These are phyloP conservation scores for Lumbricus terrestris DNA, from an alignment of 2,888 invertebrate genomes.

Conservation along the genomic window DNA sequence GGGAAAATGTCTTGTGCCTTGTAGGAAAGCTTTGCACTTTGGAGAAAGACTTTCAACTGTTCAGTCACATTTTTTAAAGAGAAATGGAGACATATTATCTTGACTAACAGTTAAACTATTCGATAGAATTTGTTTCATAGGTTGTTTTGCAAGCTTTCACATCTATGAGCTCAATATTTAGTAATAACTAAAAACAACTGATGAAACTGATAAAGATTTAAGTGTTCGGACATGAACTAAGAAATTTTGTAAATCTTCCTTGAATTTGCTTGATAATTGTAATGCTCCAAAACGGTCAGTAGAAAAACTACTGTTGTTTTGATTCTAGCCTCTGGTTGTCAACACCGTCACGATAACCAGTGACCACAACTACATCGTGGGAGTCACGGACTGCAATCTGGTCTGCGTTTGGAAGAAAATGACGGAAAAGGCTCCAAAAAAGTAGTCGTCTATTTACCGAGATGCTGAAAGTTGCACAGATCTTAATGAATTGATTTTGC, in stretches of 20 bases:
- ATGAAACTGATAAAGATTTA: neutral
- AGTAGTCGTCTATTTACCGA: neutral
- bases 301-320: neutral
- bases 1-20: too few species aligned
- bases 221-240: too few species aligned
- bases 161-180: neutral
- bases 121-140: neutral
- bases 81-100: too few species aligned
- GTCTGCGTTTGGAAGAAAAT: conserved; percentile 49
- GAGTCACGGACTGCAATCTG: conserved; percentile 53
- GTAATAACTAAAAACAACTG: neutral
- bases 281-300: too few species aligned
- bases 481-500: too few species aligned
- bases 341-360: conserved; percentile 47
- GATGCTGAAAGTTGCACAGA: too few species aligned
- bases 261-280: too few species aligned
- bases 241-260: too few species aligned
- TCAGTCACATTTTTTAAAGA: too few species aligned
- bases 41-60: too few species aligned
- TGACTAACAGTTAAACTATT: neutral
- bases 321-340: conserved; percentile 45
- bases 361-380: conserved; percentile 43
- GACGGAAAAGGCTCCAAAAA: neutral
- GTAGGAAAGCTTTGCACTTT: too few species aligned
- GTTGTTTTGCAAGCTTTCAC: neutral